A percentile compares a stretch with the other conserved stretches of the same genome.
Evolutionary conservation across 2,797 vertebrate species (phyloP).

Genomic region (Rhabdophis nuchalis): DNA sequence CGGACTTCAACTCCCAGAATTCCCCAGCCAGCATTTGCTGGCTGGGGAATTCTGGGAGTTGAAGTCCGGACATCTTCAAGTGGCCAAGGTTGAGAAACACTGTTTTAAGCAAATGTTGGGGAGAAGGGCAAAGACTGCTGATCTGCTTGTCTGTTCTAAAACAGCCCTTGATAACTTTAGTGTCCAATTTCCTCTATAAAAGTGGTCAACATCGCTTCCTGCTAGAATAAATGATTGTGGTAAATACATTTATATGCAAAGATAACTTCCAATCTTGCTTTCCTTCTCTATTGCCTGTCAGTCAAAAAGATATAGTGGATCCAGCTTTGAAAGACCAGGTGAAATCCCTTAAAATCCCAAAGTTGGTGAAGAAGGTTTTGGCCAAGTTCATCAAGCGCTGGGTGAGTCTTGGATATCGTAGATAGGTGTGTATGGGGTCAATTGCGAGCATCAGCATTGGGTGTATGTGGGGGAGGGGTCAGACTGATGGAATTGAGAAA

Average conservation of each 20-base stretch:
- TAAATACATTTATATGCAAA: neutral
- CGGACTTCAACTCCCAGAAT: too few species aligned
- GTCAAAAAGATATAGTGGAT: slow-evolving; percentile 28
- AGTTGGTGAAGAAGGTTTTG: slow-evolving; percentile 10
- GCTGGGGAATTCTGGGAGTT: too few species aligned
- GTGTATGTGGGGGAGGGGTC: neutral
- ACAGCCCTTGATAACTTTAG: neutral
- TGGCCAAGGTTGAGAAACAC: too few species aligned
- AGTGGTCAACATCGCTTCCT: neutral
- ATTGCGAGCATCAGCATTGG: neutral
- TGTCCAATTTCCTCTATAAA: neutral
- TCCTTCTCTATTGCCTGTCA: neutral
- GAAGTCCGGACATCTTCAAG: too few species aligned
- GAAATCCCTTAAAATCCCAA: neutral
- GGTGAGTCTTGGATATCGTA: slow-evolving; percentile 16
- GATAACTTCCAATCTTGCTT: neutral
- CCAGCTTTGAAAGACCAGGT: neutral
- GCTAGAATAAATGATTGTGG: neutral
- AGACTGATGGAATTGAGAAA: neutral
- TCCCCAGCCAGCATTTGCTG: too few species aligned
- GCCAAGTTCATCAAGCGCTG: neutral
- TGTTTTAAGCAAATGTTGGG: neutral
- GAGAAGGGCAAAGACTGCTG: too few species aligned
- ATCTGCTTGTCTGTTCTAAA: neutral
- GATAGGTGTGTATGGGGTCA: neutral